A percentile compares a stretch with the other conserved stretches of the same genome.
Evolutionary conservation across 2,888 invertebrate genomes (phyloP).

Genomic region (Aphidius colemani): DNA sequence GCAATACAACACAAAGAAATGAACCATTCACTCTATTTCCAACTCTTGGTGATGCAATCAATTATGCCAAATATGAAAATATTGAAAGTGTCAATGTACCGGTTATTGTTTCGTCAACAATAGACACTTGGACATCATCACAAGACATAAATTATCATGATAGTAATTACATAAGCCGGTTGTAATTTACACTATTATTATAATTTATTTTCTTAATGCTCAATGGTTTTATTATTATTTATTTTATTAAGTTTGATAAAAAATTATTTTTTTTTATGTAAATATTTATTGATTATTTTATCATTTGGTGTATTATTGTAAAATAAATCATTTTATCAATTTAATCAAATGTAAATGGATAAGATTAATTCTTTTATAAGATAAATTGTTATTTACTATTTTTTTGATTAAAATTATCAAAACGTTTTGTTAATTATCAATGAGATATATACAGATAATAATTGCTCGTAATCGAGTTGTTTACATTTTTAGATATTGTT

Average conservation of each 20-base stretch:
- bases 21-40: conserved; percentile 69
- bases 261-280: background rate
- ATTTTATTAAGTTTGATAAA: background rate
- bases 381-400: too few species aligned
- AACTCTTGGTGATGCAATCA: conserved; percentile 73
- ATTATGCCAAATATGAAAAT: conserved; percentile 49
- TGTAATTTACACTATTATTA: conserved; percentile 31
- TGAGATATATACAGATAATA: too few species aligned
- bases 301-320: background rate
- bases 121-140: conserved; percentile 41
- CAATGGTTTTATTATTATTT: background rate
- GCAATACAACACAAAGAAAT: conserved; percentile 64
- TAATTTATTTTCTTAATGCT: too few species aligned
- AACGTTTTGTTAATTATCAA: too few species aligned
- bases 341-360: too few species aligned
- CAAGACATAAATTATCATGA: conserved; percentile 28
- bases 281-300: background rate
- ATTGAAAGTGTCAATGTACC: conserved; percentile 41
- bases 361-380: too few species aligned
- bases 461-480: too few species aligned
- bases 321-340: too few species aligned
- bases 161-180: conserved; percentile 41
- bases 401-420: too few species aligned
- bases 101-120: conserved; percentile 33
- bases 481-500: too few species aligned